These are phyloP conservation scores for Thunnus thynnus DNA, from an alignment of 2,113 vertebrate genomes.

Conservation along the genomic window DNA sequence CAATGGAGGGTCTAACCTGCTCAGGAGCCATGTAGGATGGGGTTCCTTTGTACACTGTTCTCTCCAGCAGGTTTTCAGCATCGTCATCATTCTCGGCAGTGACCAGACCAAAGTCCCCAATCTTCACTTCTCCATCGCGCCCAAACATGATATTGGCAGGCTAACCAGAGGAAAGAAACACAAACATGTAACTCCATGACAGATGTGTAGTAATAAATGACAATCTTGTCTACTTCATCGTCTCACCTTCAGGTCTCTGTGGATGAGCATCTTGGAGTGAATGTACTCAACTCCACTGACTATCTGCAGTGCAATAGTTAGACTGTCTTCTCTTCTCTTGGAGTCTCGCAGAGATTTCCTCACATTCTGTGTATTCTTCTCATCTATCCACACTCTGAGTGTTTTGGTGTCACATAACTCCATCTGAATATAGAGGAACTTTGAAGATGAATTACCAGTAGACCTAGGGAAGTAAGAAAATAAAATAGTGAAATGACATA, in stretches of 20 bases:
- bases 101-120: constrained; percentile 93
- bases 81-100: constrained; percentile 68
- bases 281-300: constrained; percentile 80
- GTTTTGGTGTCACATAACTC: constrained; percentile 81
- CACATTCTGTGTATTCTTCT: constrained; percentile 63
- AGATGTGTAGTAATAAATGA: not conserved
- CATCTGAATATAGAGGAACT: constrained; percentile 86
- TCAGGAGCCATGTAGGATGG: constrained; percentile 83
- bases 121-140: constrained; percentile 83
- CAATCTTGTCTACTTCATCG: not conserved
- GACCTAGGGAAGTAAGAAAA: constrained; percentile 60
- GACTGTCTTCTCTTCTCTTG: constrained; percentile 62
- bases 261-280: constrained; percentile 76
- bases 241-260: constrained; percentile 85
- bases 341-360: constrained; percentile 51
- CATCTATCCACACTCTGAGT: constrained; percentile 77
- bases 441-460: not conserved
- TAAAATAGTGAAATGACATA: not conserved
- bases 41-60: constrained; percentile 75
- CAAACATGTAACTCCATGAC: not conserved
- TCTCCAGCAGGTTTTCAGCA: constrained; percentile 53
- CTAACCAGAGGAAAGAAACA: constrained; percentile 69
- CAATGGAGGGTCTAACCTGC: constrained; percentile 65
- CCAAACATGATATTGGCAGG: constrained; percentile 92
- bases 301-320: constrained; percentile 67